These are phyloP conservation scores for Fissipunctia ypsillon DNA, from an alignment of 2,888 invertebrate species.

Conservation along the genomic window DNA sequence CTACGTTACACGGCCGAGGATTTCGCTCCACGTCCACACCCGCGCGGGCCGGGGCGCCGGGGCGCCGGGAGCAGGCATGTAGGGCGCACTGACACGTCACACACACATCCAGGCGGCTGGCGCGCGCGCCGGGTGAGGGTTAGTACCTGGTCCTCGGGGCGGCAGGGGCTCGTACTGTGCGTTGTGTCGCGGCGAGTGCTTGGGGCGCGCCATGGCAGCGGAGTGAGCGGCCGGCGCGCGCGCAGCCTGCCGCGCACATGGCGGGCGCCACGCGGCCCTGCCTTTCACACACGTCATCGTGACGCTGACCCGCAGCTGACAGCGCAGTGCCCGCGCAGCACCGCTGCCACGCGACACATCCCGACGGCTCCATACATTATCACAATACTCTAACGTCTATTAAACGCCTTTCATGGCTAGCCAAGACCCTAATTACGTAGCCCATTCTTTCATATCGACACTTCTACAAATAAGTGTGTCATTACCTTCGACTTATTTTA, in stretches of 20 bases:
- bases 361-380: conserved; percentile 19
- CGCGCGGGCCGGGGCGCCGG: conserved; percentile 35
- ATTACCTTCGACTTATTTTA: background rate
- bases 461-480: background rate
- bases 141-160: conserved; percentile 88
- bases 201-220: conserved; percentile 88
- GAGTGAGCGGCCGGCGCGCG: conserved; percentile 79
- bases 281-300: conserved; percentile 78
- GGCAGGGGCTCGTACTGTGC: conserved; percentile 85
- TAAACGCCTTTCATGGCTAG: background rate
- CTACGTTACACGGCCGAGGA: conserved; percentile 26
- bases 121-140: conserved; percentile 7
- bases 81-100: conserved; percentile 19
- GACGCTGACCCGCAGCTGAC: conserved; percentile 57
- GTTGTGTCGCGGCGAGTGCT: conserved; percentile 88
- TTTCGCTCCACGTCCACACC: conserved; percentile 59
- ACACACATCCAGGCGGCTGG: conserved; percentile 4
- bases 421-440: background rate
- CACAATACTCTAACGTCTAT: background rate
- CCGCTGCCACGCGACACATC: conserved; percentile 60
- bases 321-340: conserved; percentile 28
- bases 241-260: conserved; percentile 59
- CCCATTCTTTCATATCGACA: background rate
- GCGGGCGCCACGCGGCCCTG: conserved; percentile 74
- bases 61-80: background rate